Evolutionary conservation across 2,888 invertebrate species (phyloP), one percentile per base, ranked within the genome.

Genomic region (Drosophila glabriapex): DNA sequence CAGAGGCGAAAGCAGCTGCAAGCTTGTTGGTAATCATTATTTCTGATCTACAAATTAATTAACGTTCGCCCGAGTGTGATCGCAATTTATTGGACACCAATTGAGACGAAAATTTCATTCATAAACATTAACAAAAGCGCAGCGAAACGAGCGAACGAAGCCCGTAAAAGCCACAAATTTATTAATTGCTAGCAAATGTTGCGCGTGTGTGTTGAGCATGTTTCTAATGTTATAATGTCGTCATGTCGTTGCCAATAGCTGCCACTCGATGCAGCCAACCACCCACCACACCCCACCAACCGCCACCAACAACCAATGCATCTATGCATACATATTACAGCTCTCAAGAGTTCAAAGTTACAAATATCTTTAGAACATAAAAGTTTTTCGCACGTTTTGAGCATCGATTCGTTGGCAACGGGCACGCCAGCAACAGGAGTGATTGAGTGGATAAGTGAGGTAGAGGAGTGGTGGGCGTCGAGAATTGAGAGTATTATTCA

Each of bases 51-150:
- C 80, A 87, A 87, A 87, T 85, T 89, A 86, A 86, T 86, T 86
- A 89, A 75, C 75, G 71, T 70, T 70, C 87, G 73, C 50, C 68
- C 67, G 83, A 89, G 89, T 87, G 87, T 85, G 82, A 87, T 87
- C 87, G 80, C 87, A 87, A 87, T 87, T 87, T 87, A 86, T 86
- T 89, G 85, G 89, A 85, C 86, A 89, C 80, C 85, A 81, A 89
- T 86, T 84, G 85, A 82, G 80, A 84, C 25, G 81, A 68, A 67
- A 68, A 82, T 80, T 82, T 88, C 90, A 88, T 88, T 88, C 87
- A 88, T 85, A 90, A 88, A 88, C 82, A 85, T 82, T 83, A 77
- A 77, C 49, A 67, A 73, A 61, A 55, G 52, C 49, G 31, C 54
- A 59, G 55, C 31, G 54, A 35, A 53, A 66, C 53, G 35, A 46